Percentiles rank a stretch among this genome's conserved stretches.
Evolutionary conservation across 2,113 vertebrate species (phyloP).

Genomic region (Entelurus aequoreus): DNA sequence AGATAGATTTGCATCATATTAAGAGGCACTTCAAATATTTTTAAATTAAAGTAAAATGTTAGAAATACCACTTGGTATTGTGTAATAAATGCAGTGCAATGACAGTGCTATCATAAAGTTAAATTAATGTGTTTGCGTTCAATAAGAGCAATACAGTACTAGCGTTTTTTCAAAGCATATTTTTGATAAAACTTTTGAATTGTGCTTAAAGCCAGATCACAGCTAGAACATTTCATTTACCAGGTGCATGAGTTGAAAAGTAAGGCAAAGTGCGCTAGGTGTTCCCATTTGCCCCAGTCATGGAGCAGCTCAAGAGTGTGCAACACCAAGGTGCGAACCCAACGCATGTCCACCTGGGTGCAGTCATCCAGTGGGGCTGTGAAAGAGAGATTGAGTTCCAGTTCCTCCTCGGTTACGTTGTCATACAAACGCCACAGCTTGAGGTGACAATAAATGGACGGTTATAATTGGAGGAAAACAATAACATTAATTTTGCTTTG

Average conservation of each 20-base stretch:
- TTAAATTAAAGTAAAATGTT: no score
- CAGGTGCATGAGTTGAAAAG: constrained; percentile 79
- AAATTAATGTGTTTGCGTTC: no score
- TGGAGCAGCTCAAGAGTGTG: constrained; percentile 83
- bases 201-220: not conserved
- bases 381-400: constrained; percentile 76
- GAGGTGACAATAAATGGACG: constrained; percentile 8
- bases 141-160: not conserved
- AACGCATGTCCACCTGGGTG: constrained; percentile 79
- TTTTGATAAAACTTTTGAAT: not conserved
- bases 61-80: no score
- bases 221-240: constrained; percentile 25
- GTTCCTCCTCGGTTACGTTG: constrained; percentile 61
- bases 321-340: constrained; percentile 78
- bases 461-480: not conserved
- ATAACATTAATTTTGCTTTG: not conserved
- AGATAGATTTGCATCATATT: no score
- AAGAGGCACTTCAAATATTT: no score
- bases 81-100: no score
- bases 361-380: constrained; percentile 77
- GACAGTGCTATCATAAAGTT: no score
- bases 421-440: constrained; percentile 78
- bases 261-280: constrained; percentile 80
- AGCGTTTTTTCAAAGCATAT: not conserved
- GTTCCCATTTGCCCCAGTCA: constrained; percentile 83